phyloP scores from a whole-genome alignment of 2,113 vertebrate genomes.

The Neolamprologus variostigma region DNA sequence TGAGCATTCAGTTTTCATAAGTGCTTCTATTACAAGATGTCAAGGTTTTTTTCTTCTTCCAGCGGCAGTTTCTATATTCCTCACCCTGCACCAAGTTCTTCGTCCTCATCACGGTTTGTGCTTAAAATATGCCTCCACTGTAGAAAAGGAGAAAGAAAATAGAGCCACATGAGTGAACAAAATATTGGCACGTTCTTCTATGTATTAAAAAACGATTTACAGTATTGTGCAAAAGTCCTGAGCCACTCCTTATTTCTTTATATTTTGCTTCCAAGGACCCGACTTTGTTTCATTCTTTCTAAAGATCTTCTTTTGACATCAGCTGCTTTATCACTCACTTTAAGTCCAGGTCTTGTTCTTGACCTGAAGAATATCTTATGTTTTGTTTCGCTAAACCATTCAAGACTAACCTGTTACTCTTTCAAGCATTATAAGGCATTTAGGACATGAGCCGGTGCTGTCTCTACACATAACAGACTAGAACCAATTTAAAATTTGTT shows the following conservation, averaged over 20 bases:
- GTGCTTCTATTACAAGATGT: background rate
- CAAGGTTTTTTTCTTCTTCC: background rate
- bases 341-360: background rate
- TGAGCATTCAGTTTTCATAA: background rate
- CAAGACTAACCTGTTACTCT: background rate
- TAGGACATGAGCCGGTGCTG: background rate
- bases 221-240: background rate
- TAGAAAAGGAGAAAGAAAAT: background rate
- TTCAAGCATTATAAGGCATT: background rate
- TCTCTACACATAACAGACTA: background rate
- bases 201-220: background rate
- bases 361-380: background rate
- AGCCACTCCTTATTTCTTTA: background rate
- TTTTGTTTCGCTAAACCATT: background rate
- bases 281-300: background rate
- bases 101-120: conserved; percentile 84
- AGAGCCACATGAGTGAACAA: background rate
- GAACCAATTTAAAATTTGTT: background rate
- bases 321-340: background rate
- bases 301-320: background rate
- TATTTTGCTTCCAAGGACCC: background rate
- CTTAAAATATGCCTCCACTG: conserved; percentile 96
- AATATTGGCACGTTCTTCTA: background rate
- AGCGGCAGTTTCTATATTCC: background rate
- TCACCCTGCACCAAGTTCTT: background rate